Base-by-base conservation (phyloP, 2,113 vertebrate species). In the Aptenodytes patagonicus region DNA sequence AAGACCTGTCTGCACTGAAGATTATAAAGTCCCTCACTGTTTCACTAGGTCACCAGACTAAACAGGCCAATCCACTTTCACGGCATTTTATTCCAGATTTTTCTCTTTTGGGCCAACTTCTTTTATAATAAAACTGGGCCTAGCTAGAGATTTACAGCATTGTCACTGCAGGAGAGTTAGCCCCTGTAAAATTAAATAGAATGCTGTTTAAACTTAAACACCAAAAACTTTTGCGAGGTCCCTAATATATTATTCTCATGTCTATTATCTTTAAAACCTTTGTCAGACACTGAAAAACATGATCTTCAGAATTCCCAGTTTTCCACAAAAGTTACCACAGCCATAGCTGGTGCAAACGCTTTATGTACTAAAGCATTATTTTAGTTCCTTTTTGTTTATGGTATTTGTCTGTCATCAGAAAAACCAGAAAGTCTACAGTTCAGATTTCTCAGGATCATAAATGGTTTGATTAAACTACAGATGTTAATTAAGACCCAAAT, bases 401-500 rank as follows among this genome's bases (percentile, higher is more conserved):
- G 51, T 36, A 81, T 91, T 88, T 96, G 89, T 96, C 92, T 93
- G 83, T 97, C 96, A 97, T 96, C 92, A 91, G 89, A 95, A 95
- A 97, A 97, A 97, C 91, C 91, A 96, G 96, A 96, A 96, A 97
- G 95, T 90, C 95, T 64, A 88, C 87, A 83, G 94, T 97, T 94
- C 84, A 90, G 82, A 97, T 97, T 97, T 97, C 96, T 95, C 96
- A 97, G 96, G 96, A 96, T 96, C 96, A 86, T 91, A 94, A 96
- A 95, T 62, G 76, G 71, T 97, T 95, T 97, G 96, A 97, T 96
- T 97, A 97, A 96, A 96, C 93, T 96, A 81, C 91, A 97, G 93
- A 90, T 97, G 96, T 91, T 97, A 97, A 97, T 97, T 97, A 97
- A 90, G 82, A 95, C 94, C 55, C 89, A 97, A 97, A 96, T 97